A percentile compares a stretch with the other conserved stretches of the same genome.
These are phyloP conservation scores for Horisme vitalbata DNA, from an alignment of 2,888 invertebrate genomes.

Conservation along the genomic window DNA sequence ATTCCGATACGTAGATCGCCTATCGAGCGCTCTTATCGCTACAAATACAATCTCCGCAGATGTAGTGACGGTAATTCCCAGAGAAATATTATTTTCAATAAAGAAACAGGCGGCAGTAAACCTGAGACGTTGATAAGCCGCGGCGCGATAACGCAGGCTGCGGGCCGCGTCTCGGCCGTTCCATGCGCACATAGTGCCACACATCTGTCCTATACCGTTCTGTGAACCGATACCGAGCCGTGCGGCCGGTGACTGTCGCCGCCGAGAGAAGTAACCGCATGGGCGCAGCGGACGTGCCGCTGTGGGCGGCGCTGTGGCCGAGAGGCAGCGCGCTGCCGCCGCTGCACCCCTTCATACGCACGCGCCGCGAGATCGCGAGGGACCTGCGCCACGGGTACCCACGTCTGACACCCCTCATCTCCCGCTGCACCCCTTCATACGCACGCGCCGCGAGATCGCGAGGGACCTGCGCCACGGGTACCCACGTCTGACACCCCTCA, in stretches of 20 bases:
- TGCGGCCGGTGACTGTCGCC: too few relatives aligned
- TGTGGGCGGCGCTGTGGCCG: slow-evolving; percentile 6
- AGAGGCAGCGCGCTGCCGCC: slow-evolving; percentile 23
- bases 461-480: too few relatives aligned
- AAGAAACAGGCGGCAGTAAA: not conserved
- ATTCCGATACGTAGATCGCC: not conserved
- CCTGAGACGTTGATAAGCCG: not conserved
- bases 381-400: slow-evolving; percentile 16
- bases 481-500: too few relatives aligned
- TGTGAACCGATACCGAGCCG: too few relatives aligned
- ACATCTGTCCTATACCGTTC: too few relatives aligned
- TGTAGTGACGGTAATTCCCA: too few relatives aligned
- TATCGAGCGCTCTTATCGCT: not conserved
- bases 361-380: slow-evolving; percentile 55
- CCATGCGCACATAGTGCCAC: too few relatives aligned
- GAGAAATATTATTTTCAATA: not conserved
- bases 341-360: slow-evolving; percentile 66
- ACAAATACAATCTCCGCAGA: too few relatives aligned
- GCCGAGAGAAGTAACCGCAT: too few relatives aligned
- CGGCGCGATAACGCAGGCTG: not conserved
- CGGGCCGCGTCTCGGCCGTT: not conserved
- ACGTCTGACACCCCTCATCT: slow-evolving; percentile 7
- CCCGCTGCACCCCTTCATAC: too few relatives aligned
- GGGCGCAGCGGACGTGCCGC: slow-evolving; percentile 1
- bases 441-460: too few relatives aligned